These are phyloP conservation scores for Melitaea athalia DNA, from an alignment of 2,888 invertebrate genomes.

Conservation along the genomic window DNA sequence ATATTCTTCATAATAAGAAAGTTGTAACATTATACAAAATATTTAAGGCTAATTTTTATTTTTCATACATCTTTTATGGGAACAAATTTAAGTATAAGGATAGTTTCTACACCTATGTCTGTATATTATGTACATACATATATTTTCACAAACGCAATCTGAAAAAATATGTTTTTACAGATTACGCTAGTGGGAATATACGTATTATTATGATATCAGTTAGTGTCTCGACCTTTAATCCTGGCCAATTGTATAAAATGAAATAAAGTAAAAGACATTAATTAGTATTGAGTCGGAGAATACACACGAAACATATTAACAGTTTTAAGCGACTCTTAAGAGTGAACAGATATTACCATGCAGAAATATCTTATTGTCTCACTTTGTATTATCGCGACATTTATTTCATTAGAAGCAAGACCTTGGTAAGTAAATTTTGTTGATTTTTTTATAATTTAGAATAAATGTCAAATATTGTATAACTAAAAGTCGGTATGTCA, in stretches of 20 bases:
- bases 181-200: not conserved
- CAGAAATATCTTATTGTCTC: not conserved
- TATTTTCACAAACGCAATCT: too few species aligned
- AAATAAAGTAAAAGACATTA: not conserved
- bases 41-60: too few species aligned
- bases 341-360: not conserved
- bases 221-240: not conserved
- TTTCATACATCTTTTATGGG: too few species aligned
- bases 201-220: not conserved
- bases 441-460: too few species aligned
- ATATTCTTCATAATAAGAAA: too few species aligned
- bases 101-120: too few species aligned
- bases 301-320: not conserved
- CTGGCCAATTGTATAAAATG: not conserved
- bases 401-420: constrained; percentile 6
- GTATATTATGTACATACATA: too few species aligned
- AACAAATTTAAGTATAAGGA: too few species aligned
- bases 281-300: not conserved
- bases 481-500: too few species aligned
- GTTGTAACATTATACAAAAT: too few species aligned
- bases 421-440: constrained; percentile 14
- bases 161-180: not conserved
- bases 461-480: too few species aligned
- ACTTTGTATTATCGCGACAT: constrained; percentile 1
- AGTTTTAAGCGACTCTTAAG: not conserved